Evolutionary conservation across 2,113 vertebrate species (phyloP), one percentile per base, ranked within the genome.

Genomic region (Octodon degus): DNA sequence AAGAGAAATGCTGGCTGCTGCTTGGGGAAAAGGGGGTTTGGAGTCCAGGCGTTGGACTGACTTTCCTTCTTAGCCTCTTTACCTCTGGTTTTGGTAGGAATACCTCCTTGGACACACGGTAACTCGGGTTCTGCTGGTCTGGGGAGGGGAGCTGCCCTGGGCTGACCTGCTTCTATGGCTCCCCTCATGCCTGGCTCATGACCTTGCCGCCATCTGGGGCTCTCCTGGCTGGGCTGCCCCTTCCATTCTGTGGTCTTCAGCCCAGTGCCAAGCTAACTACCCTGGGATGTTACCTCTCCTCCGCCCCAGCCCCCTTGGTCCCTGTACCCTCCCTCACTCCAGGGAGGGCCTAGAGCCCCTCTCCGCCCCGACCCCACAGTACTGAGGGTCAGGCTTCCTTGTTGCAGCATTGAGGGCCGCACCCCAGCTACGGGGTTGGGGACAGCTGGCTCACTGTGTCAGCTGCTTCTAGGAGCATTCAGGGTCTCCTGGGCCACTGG

Each of bases 401-500:
- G 6, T 20, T 32, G 47, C 24, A 43, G 50, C 40, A 5, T 4
- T 10, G 20, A 80, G 34, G 47, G 43, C 65, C 47, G 24, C 68
- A 93, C 50, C 68, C 30, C 55, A 72, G 58, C 7, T 58, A 60
- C n/a, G 16, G 40, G 27, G n/a, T n/a, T 12, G 7, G 40, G 72
- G 86, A 96, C 92, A 96, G 65, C 72, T 1, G 19, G 25, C 63
- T 93, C 67, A 79, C 95, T 92, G 77, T 96, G 37, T 58, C 32
- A 90, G 60, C 24, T 27, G 62, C n/a, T 92, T 87, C 68, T 53
- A 62, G 70, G 50, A 82, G 53, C 10, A 72, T 84, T 91, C 72
- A 47, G 19, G 90, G 72, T 77, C 96, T 79, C 11, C 79, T 47
- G 20, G 90, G 62, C 93, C 60, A 30, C 24, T 0, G 5, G 85